phyloP scores from a whole-genome alignment of 2,797 vertebrate species.

The Chelonia mydas region DNA sequence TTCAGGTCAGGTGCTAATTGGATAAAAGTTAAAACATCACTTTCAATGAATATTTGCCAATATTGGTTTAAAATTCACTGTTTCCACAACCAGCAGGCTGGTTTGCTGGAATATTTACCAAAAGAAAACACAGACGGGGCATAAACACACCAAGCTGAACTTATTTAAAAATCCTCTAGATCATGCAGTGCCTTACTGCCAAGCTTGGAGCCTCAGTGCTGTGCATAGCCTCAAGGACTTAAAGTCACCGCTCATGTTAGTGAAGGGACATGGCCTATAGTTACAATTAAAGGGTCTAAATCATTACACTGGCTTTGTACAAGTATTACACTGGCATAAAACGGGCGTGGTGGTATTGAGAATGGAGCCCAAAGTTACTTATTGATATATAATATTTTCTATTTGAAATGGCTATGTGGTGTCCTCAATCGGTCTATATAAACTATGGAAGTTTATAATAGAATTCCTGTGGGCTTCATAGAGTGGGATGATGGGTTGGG shows the following conservation, averaged over 20 bases:
- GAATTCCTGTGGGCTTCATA: not conserved
- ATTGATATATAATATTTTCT: conserved; percentile 9
- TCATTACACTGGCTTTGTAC: not conserved
- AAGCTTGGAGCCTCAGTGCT: fast-evolving
- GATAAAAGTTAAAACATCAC: not conserved
- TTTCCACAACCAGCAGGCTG: not conserved
- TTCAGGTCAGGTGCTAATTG: not conserved
- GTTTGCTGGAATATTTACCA: not conserved
- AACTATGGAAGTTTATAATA: not conserved
- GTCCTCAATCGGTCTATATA: not conserved
- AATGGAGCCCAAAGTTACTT: conserved; percentile 22
- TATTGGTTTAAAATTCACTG: not conserved
- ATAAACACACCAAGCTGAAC: not conserved
- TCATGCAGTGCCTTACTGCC: not conserved
- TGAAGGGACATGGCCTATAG: conserved; percentile 35
- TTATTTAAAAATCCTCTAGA: not conserved
- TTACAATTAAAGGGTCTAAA: not conserved
- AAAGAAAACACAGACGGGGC: not conserved
- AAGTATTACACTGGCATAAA: fast-evolving
- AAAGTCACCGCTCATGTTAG: not conserved
- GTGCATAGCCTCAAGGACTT: fast-evolving
- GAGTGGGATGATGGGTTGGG: not conserved
- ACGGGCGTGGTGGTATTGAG: not conserved
- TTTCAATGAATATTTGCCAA: not conserved
- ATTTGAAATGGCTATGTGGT: not conserved